Evolutionary conservation across 2,797 vertebrate genomes (phyloP).

Genomic region (Sebastes elongatus): DNA sequence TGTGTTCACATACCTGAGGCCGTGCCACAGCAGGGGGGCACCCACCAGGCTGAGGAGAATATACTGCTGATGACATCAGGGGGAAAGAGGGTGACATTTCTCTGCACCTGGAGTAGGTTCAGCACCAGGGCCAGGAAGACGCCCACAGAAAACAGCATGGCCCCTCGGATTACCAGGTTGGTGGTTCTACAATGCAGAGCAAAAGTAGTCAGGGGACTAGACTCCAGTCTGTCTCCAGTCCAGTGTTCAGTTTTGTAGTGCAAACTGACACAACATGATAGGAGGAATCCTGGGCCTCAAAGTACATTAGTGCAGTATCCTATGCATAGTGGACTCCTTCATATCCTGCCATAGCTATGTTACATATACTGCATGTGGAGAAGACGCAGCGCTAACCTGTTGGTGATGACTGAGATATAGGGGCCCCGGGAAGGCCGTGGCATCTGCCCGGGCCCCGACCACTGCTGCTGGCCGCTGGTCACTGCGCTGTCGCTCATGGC

Average conservation of each 20-base stretch:
- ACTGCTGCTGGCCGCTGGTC: slow-evolving; percentile 33
- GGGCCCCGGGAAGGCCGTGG: slow-evolving; percentile 75
- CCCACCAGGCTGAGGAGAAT: slow-evolving; percentile 97
- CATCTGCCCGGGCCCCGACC: slow-evolving; percentile 6
- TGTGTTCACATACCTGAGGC: slow-evolving; percentile 86
- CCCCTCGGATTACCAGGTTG: slow-evolving; percentile 89
- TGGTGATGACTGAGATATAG: slow-evolving; percentile 87
- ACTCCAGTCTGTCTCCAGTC: background rate
- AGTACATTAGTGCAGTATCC: background rate
- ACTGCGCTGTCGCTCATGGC: slow-evolving; percentile 59
- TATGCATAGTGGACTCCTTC: background rate
- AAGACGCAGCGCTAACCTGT: slow-evolving; percentile 63
- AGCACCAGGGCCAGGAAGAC: slow-evolving; percentile 94
- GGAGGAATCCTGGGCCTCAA: background rate
- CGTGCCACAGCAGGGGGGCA: slow-evolving; percentile 93
- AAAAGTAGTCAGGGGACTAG: background rate
- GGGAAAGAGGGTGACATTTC: slow-evolving; percentile 95
- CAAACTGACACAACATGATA: background rate
- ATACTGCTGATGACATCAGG: slow-evolving; percentile 95
- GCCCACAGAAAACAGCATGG: slow-evolving; percentile 92
- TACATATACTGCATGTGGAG: background rate
- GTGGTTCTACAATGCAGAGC: slow-evolving; percentile 66
- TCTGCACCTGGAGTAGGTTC: slow-evolving; percentile 95
- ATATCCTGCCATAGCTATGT: background rate
- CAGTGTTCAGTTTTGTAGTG: background rate